Conservation (phyloP, 1,140 invertebrate genomes). For the Odontomachus brunneus region DNA sequence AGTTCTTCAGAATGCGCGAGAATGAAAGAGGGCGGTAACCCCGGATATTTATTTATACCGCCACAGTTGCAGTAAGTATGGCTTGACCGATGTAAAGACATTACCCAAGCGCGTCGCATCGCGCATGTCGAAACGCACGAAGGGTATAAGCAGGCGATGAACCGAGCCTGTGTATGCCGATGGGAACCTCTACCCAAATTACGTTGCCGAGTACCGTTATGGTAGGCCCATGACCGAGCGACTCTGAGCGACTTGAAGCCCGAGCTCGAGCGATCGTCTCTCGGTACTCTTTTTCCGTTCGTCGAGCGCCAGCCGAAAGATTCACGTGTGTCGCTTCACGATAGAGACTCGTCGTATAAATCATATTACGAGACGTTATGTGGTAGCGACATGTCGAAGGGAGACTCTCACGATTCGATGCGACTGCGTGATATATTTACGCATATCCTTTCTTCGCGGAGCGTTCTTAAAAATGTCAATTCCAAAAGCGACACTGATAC, state of each 20-base stretch:
- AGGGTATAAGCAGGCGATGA: constrained; percentile 67
- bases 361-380: background rate
- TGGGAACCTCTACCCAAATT: constrained; percentile 78
- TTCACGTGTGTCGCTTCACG: constrained; percentile 2
- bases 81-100: constrained; percentile 47
- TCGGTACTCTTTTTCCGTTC: constrained; percentile 41
- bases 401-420: no score
- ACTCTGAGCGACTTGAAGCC: constrained; percentile 37
- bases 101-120: constrained; percentile 40
- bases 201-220: constrained; percentile 79
- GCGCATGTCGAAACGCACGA: constrained; percentile 24
- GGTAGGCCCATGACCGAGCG: constrained; percentile 69
- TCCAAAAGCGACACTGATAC: no score
- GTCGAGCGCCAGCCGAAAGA: constrained; percentile 31
- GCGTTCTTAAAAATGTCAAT: no score
- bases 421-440: no score
- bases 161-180: constrained; percentile 57
- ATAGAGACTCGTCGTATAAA: background rate
- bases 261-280: constrained; percentile 30
- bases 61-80: constrained; percentile 15
- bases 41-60: constrained; percentile 58
- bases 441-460: no score
- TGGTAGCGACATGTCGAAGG: no score
- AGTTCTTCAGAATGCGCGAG: constrained; percentile 29
- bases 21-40: constrained; percentile 53